A percentile compares a stretch with the other conserved stretches of the same genome.
These are phyloP conservation scores for Hippasteria phrygiana DNA, from an alignment of 53 echinoderm and acorn worm genomes.

Conservation along the genomic window DNA sequence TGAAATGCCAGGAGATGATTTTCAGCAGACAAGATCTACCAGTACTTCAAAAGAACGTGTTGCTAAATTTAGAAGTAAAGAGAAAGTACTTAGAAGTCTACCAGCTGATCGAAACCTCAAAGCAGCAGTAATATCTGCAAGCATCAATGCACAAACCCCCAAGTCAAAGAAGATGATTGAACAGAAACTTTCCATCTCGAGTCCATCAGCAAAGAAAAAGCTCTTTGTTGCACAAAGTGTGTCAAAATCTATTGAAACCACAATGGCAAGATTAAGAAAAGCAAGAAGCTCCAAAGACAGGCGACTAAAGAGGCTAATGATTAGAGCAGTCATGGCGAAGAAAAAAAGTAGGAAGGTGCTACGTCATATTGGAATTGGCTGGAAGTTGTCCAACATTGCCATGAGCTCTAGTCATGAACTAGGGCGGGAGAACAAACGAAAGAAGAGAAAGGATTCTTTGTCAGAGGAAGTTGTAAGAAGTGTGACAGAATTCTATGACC, in stretches of 20 bases:
- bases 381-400: conserved; percentile 33
- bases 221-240: conserved; percentile 3
- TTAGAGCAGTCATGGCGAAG: conserved; percentile 14
- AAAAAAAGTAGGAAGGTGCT: conserved; percentile 27
- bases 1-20: no score
- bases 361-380: conserved; percentile 32
- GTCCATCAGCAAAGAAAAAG: conserved; percentile 33
- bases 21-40: not conserved
- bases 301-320: conserved; percentile 30
- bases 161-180: conserved; percentile 31
- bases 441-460: conserved; percentile 24
- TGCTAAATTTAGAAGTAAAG: conserved; percentile 18
- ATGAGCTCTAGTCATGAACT: conserved; percentile 19
- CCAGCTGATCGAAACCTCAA: conserved; percentile 35
- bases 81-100: conserved; percentile 6
- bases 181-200: conserved; percentile 29
- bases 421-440: conserved; percentile 32
- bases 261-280: conserved; percentile 39
- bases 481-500: conserved; percentile 32
- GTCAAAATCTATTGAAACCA: conserved; percentile 3
- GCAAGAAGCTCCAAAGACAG: conserved; percentile 21
- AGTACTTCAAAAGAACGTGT: conserved; percentile 30
- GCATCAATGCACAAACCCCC: conserved; percentile 15
- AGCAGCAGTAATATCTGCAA: conserved; percentile 27
- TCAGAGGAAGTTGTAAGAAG: conserved; percentile 3